These are phyloP conservation scores for Liasis olivaceus DNA, from an alignment of 2,797 vertebrate genomes.

Conservation along the genomic window DNA sequence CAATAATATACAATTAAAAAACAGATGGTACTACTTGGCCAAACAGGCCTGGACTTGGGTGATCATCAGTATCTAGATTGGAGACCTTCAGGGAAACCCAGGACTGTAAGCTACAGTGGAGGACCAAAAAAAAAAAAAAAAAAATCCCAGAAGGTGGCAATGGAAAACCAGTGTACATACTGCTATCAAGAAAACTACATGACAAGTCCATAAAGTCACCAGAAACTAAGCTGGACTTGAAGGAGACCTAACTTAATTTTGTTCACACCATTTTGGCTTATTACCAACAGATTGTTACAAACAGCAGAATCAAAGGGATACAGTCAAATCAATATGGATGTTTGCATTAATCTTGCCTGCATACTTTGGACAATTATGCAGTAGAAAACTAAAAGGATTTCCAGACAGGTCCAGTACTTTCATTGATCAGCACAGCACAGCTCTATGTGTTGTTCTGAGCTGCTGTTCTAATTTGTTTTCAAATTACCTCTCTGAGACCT, in stretches of 20 bases:
- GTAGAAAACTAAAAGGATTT: not conserved
- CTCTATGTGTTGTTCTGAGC: constrained; percentile 1
- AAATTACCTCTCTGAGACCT: constrained; percentile 11
- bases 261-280: not conserved
- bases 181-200: too few species aligned
- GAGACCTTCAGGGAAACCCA: too few species aligned
- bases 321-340: not conserved
- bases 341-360: not conserved
- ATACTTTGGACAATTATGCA: constrained; percentile 14
- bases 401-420: not conserved
- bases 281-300: not conserved
- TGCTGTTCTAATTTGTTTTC: constrained; percentile 31
- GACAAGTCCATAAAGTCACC: too few species aligned
- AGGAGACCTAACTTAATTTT: not conserved
- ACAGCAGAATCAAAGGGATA: constrained; percentile 1
- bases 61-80: too few species aligned
- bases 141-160: too few species aligned
- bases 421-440: constrained; percentile 21
- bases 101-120: too few species aligned
- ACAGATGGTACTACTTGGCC: too few species aligned
- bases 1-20: too few species aligned
- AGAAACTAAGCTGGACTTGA: not conserved
- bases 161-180: too few species aligned
- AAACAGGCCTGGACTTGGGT: too few species aligned
- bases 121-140: too few species aligned